phyloP scores from a whole-genome alignment of 2,113 vertebrate genomes.

The Nibea albiflora region DNA sequence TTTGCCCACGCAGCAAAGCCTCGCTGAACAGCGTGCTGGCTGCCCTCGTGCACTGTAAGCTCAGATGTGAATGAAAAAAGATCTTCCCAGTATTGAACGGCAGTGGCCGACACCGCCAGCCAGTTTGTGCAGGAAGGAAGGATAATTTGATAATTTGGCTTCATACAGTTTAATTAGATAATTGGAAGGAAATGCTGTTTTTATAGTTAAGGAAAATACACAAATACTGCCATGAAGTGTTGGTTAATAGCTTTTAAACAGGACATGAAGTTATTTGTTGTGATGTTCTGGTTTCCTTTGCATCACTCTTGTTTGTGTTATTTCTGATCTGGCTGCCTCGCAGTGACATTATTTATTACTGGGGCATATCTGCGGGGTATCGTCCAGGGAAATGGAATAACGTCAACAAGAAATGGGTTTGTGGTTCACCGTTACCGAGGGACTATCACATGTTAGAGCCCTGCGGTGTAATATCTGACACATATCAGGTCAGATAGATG shows the following conservation, averaged over 20 bases:
- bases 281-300: neutral
- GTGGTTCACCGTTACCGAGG: conserved; percentile 67
- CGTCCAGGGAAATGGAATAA: conserved; percentile 55
- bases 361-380: conserved; percentile 62
- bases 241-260: neutral
- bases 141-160: conserved; percentile 2
- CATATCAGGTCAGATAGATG: conserved; percentile 40
- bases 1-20: conserved; percentile 67
- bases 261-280: neutral
- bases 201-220: neutral
- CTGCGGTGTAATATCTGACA: conserved; percentile 38
- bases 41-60: conserved; percentile 55
- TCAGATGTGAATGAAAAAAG: conserved; percentile 47
- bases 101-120: conserved; percentile 11
- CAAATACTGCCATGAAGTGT: neutral
- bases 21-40: conserved; percentile 35
- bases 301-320: neutral
- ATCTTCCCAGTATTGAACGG: conserved; percentile 29
- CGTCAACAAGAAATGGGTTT: conserved; percentile 78
- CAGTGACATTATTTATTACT: conserved; percentile 69
- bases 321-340: conserved; percentile 44
- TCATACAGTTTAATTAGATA: conserved; percentile 1
- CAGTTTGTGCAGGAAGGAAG: conserved; percentile 33
- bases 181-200: conserved; percentile 22
- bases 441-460: conserved; percentile 48